phyloP scores from a whole-genome alignment of 2,888 invertebrate genomes.

The Drosophila tripunctata region DNA sequence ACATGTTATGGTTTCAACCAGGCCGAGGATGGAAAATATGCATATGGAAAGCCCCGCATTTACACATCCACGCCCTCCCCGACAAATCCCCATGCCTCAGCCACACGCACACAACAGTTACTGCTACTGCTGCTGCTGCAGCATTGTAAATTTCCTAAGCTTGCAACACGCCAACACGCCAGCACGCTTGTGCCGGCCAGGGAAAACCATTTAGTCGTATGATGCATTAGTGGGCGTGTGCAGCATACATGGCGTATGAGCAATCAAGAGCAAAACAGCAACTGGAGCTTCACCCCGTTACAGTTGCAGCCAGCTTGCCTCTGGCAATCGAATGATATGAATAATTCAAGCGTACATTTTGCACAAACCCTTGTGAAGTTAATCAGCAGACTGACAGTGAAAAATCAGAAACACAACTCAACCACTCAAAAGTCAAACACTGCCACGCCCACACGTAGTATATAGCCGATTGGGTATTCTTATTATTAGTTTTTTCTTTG shows the following conservation, averaged over 20 bases:
- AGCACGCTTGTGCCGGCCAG: neutral
- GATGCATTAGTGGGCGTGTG: constrained; percentile 38
- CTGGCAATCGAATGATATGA: constrained; percentile 14
- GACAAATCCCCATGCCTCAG: neutral
- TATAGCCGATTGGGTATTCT: neutral
- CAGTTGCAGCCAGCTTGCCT: constrained; percentile 11
- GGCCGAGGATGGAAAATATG: constrained; percentile 13
- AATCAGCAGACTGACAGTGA: constrained; percentile 52
- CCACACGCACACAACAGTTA: neutral
- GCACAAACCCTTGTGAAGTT: constrained; percentile 41
- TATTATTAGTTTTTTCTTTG: neutral
- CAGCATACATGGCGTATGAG: constrained; percentile 25
- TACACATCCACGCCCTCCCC: neutral
- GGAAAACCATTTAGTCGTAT: constrained; percentile 28
- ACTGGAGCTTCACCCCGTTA: constrained; percentile 5
- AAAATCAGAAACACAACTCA: constrained; percentile 30
- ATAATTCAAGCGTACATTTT: constrained; percentile 48
- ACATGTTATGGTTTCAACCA: constrained; percentile 13
- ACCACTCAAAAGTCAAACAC: neutral
- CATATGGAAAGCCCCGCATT: constrained; percentile 10
- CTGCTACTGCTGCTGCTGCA: constrained; percentile 1
- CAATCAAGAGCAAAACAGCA: constrained; percentile 16
- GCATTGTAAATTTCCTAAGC: constrained; percentile 12
- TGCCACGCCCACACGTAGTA: neutral
- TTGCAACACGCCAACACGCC: constrained; percentile 8